Evolutionary conservation across 53 echinoderm and acorn worm genomes (phyloP).

Genomic region (Stichopus horrens): DNA sequence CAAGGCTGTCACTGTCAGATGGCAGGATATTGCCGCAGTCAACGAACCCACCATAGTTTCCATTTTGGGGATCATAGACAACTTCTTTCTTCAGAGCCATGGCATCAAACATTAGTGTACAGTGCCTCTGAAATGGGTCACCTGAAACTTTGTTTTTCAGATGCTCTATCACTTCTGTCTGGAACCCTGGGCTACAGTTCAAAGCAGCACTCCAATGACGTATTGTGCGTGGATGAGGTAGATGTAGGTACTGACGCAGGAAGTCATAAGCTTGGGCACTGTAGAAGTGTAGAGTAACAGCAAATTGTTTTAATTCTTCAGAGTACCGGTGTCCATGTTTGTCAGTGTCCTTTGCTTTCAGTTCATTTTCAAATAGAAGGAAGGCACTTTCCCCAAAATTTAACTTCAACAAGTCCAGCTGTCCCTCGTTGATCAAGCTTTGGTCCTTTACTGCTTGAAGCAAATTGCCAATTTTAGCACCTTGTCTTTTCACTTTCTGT

Average conservation of each 20-base stretch:
- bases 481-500: conserved; percentile 52
- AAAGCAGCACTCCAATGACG: conserved; percentile 53
- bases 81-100: conserved; percentile 69
- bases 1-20: conserved; percentile 44
- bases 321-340: conserved; percentile 57
- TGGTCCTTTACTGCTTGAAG: conserved; percentile 47
- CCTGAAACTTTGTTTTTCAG: conserved; percentile 32
- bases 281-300: conserved; percentile 61
- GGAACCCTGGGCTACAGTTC: conserved; percentile 64
- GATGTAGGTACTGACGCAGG: conserved; percentile 48
- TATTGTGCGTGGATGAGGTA: conserved; percentile 60
- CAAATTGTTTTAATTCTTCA: conserved; percentile 62
- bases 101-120: conserved; percentile 59
- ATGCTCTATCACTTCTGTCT: conserved; percentile 55
- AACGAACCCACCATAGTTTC: conserved; percentile 58
- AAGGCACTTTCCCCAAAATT: conserved; percentile 58
- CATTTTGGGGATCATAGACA: conserved; percentile 51
- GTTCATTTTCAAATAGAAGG: conserved; percentile 50
- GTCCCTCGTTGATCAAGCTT: conserved; percentile 49
- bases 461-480: conserved; percentile 39
- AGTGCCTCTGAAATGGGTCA: conserved; percentile 47
- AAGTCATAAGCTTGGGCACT: conserved; percentile 64
- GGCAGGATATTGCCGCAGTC: conserved; percentile 58
- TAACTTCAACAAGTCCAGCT: conserved; percentile 53
- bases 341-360: conserved; percentile 43